A percentile compares a stretch with the other conserved stretches of the same genome.
phyloP scores from a whole-genome alignment of 2,797 vertebrate species.

The Micropoecilia bifurca region DNA sequence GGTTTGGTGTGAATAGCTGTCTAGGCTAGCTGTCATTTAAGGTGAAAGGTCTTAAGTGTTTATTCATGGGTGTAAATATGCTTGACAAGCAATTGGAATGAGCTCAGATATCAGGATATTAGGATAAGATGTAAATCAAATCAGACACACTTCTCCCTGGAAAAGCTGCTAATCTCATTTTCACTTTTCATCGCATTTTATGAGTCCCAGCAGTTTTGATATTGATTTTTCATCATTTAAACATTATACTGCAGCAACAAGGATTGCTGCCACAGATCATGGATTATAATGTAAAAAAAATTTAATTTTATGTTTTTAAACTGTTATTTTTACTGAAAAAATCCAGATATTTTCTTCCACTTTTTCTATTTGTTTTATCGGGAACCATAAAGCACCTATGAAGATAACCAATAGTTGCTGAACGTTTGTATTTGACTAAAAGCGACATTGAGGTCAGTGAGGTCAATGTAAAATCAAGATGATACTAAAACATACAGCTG shows the following conservation, averaged over 20 bases:
- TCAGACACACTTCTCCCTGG: slow-evolving; percentile 34
- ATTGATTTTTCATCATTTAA: not conserved
- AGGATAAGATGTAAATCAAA: slow-evolving; percentile 5
- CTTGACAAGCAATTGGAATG: slow-evolving; percentile 31
- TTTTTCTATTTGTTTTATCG: not conserved
- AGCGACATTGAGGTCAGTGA: not conserved
- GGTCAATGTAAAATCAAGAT: slow-evolving; percentile 7
- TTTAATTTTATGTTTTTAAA: not conserved
- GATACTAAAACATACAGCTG: slow-evolving; percentile 13
- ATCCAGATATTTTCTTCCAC: not conserved
- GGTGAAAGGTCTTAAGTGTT: slow-evolving; percentile 10
- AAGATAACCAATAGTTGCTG: slow-evolving; percentile 3
- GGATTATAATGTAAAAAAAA: not conserved
- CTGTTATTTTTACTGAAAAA: not conserved
- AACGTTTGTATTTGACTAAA: not conserved
- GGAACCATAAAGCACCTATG: not conserved
- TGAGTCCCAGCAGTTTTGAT: slow-evolving; percentile 10
- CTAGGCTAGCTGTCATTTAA: slow-evolving; percentile 17
- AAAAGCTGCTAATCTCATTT: slow-evolving; percentile 21
- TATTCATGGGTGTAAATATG: slow-evolving; percentile 22
- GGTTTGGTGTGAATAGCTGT: not conserved
- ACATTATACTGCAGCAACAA: not conserved
- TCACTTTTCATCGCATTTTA: slow-evolving; percentile 16
- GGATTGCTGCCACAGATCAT: not conserved
- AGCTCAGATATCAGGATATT: slow-evolving; percentile 6